A percentile compares a stretch with the other conserved stretches of the same genome.
These are phyloP conservation scores for Prosapia bicincta DNA, from an alignment of 2,888 invertebrate species.

Conservation along the genomic window DNA sequence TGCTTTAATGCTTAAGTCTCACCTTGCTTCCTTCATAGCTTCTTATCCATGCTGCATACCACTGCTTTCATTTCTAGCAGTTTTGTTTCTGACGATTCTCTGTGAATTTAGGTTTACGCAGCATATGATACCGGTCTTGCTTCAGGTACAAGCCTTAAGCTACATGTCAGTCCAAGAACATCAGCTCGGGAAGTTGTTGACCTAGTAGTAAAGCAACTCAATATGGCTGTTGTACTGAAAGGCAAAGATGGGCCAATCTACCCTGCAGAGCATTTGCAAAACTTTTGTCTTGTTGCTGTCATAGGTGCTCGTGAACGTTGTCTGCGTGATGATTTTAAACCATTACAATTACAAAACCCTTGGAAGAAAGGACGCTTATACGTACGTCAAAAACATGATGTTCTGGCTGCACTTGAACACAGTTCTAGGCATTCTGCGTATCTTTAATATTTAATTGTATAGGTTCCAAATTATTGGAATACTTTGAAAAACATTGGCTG, in stretches of 20 bases:
- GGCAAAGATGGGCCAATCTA: constrained; percentile 84
- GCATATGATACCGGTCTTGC: constrained; percentile 95
- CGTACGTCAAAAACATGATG: constrained; percentile 87
- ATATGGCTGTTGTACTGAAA: constrained; percentile 86
- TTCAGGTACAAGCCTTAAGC: constrained; percentile 86
- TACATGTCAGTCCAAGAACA: constrained; percentile 90
- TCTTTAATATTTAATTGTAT: constrained; percentile 4
- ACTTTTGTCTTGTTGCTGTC: constrained; percentile 93
- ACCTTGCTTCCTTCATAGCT: no score
- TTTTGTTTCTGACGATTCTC: not conserved
- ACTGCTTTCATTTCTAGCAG: not conserved
- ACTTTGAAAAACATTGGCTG: not conserved
- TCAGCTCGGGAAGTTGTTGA: constrained; percentile 94
- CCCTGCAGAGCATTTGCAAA: constrained; percentile 74
- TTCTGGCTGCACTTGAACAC: constrained; percentile 82
- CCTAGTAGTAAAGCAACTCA: constrained; percentile 91
- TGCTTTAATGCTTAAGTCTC: no score
- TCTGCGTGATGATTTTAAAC: constrained; percentile 90
- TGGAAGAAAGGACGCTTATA: constrained; percentile 94
- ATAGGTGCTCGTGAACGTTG: constrained; percentile 94
- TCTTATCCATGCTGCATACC: no score
- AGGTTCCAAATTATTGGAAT: not conserved
- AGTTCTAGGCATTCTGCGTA: constrained; percentile 64
- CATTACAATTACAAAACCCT: constrained; percentile 89
- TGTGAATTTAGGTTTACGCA: constrained; percentile 70